Conservation (phyloP, 2,888 invertebrate genomes). For the Melieria omissa region DNA sequence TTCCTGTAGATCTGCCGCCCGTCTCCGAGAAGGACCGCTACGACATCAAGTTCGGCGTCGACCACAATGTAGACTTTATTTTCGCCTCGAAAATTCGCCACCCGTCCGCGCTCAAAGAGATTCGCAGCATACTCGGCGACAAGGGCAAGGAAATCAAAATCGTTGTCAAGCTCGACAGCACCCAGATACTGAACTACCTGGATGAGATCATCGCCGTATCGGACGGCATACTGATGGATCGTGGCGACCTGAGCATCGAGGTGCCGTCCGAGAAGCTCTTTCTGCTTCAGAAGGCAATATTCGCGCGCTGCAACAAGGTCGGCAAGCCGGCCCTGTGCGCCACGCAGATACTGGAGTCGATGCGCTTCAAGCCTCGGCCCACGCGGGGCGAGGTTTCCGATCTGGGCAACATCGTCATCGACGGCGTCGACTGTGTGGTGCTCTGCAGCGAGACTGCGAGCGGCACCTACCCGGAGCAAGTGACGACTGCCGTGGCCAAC, state of each 20-base stretch:
- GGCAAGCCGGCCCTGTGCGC: slow-evolving; percentile 98
- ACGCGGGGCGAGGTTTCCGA: slow-evolving; percentile 96
- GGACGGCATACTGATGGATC: slow-evolving; percentile 97
- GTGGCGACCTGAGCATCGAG: slow-evolving; percentile 96
- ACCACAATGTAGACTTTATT: slow-evolving; percentile 84
- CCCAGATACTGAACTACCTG: slow-evolving; percentile 90
- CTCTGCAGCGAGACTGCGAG: slow-evolving; percentile 97
- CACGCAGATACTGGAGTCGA: slow-evolving; percentile 95
- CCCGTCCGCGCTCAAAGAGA: slow-evolving; percentile 83
- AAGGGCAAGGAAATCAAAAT: slow-evolving; percentile 90
- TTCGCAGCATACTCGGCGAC: slow-evolving; percentile 84
- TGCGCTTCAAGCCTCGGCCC: slow-evolving; percentile 92
- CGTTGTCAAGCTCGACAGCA: slow-evolving; percentile 97
- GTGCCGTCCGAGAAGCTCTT: slow-evolving; percentile 96
- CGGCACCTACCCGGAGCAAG: slow-evolving; percentile 90
- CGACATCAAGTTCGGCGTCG: slow-evolving; percentile 87
- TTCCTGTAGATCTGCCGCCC: slow-evolving; percentile 92
- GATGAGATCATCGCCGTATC: slow-evolving; percentile 90
- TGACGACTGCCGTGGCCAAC: slow-evolving; percentile 84
- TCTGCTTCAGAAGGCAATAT: slow-evolving; percentile 96
- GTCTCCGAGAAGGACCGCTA: slow-evolving; percentile 95
- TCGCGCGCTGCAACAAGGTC: slow-evolving; percentile 89
- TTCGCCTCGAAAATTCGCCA: slow-evolving; percentile 96
- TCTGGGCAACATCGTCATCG: slow-evolving; percentile 95
- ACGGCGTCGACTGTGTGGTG: slow-evolving; percentile 98